Evolutionary conservation across 1,140 invertebrate genomes (phyloP).

Genomic region (Hypsibius dujardini): DNA sequence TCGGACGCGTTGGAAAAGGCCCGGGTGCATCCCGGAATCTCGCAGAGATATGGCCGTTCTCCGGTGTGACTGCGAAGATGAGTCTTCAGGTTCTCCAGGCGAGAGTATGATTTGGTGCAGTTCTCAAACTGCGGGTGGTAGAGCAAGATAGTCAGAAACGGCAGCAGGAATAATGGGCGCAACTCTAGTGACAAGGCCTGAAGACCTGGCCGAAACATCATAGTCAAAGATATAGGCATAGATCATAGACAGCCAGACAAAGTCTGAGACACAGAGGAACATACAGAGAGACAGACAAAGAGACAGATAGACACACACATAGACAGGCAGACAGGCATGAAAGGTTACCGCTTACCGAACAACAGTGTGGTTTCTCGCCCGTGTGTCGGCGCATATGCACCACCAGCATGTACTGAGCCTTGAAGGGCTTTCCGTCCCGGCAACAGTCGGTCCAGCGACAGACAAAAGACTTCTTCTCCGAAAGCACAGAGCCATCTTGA

Average conservation of each 20-base stretch:
- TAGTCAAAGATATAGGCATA: slow-evolving; percentile 20
- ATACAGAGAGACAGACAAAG: too few relatives aligned
- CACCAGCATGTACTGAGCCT: slow-evolving; percentile 97
- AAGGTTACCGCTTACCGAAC: slow-evolving; percentile 48
- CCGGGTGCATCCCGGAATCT: slow-evolving; percentile 73
- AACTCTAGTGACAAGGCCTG: too few relatives aligned
- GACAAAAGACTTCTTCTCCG: slow-evolving; percentile 72
- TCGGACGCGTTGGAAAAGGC: slow-evolving; percentile 98
- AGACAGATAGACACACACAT: too few relatives aligned
- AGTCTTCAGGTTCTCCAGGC: slow-evolving; percentile 93
- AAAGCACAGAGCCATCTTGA: background rate
- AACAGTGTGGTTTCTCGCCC: slow-evolving; percentile 95
- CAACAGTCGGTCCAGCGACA: slow-evolving; percentile 89
- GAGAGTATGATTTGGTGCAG: slow-evolving; percentile 86
- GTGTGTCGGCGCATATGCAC: slow-evolving; percentile 96
- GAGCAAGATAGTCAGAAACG: slow-evolving; percentile 17
- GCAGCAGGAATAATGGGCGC: background rate
- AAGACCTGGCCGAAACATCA: too few relatives aligned
- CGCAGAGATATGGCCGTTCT: slow-evolving; percentile 91
- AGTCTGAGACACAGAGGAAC: too few relatives aligned
- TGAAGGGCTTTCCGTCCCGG: slow-evolving; percentile 92
- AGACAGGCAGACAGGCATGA: too few relatives aligned
- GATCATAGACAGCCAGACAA: too few relatives aligned
- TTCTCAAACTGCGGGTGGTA: slow-evolving; percentile 67
- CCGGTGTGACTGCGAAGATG: slow-evolving; percentile 75